A percentile compares a stretch with the other conserved stretches of the same genome.
phyloP scores from a whole-genome alignment of 2,888 invertebrate species.

The Drosophila meridiana region DNA sequence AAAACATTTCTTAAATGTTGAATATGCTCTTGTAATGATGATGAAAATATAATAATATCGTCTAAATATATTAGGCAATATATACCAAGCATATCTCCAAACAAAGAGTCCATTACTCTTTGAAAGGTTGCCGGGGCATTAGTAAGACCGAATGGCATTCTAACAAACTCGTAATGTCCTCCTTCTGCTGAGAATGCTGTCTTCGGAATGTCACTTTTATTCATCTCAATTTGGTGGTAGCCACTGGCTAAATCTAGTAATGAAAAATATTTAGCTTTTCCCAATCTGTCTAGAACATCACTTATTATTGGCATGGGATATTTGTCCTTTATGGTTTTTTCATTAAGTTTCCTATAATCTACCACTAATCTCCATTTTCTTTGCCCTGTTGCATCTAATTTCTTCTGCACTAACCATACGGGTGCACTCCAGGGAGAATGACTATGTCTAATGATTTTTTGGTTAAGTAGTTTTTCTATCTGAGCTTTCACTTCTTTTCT shows the following conservation, averaged over 20 bases:
- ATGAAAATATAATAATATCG: neutral
- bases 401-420: no score
- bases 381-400: no score
- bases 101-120: neutral
- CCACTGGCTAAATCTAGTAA: neutral
- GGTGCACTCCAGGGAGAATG: no score
- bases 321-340: neutral
- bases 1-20: no score
- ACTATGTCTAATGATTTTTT: no score
- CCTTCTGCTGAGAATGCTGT: neutral
- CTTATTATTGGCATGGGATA: neutral
- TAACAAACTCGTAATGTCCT: neutral
- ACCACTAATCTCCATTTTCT: no score
- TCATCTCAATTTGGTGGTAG: neutral
- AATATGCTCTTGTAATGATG: slow-evolving; percentile 5
- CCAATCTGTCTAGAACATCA: neutral
- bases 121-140: neutral
- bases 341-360: neutral
- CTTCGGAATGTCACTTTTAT: neutral
- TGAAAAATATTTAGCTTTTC: neutral
- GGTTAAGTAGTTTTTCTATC: no score
- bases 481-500: no score
- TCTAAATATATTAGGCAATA: neutral
- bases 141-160: neutral
- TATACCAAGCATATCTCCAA: neutral